Evolutionary conservation across 2,888 invertebrate genomes (phyloP).

Genomic region (Metallyticus violacea): DNA sequence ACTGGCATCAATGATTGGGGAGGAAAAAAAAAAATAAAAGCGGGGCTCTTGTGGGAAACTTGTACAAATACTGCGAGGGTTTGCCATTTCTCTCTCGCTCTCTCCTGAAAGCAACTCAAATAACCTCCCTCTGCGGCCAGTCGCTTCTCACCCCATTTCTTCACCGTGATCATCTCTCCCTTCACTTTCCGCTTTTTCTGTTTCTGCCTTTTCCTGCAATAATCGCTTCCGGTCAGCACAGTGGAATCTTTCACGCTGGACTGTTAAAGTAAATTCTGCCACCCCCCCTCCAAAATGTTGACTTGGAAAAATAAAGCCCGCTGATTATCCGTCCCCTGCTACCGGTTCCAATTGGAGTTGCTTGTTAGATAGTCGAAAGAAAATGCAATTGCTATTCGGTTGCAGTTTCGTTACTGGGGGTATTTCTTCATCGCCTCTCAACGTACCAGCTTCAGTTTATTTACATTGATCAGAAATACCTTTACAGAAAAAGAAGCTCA

Average conservation of each 20-base stretch:
- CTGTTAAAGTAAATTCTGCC: background rate
- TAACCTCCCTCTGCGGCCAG: background rate
- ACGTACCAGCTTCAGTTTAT: too few relatives aligned
- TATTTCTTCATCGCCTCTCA: too few relatives aligned
- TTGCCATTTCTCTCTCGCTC: background rate
- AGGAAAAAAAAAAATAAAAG: background rate
- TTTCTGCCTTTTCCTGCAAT: conserved; percentile 11
- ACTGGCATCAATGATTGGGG: background rate
- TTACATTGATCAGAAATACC: too few relatives aligned
- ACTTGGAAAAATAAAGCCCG: background rate
- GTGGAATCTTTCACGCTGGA: too few relatives aligned
- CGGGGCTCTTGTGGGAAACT: background rate
- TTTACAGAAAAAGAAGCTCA: too few relatives aligned
- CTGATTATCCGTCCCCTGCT: background rate
- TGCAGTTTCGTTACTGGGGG: background rate
- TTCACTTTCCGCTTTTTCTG: background rate
- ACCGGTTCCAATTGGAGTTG: background rate
- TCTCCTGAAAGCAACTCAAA: background rate
- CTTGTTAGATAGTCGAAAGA: background rate
- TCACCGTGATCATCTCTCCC: background rate
- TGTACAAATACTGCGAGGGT: conserved; percentile 15
- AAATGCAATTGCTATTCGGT: background rate
- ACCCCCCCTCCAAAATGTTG: background rate
- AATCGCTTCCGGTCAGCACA: conserved; percentile 21
- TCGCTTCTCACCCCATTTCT: background rate